Conservation (phyloP, 2,113 vertebrate genomes). For the Prochilodus magdalenae region DNA sequence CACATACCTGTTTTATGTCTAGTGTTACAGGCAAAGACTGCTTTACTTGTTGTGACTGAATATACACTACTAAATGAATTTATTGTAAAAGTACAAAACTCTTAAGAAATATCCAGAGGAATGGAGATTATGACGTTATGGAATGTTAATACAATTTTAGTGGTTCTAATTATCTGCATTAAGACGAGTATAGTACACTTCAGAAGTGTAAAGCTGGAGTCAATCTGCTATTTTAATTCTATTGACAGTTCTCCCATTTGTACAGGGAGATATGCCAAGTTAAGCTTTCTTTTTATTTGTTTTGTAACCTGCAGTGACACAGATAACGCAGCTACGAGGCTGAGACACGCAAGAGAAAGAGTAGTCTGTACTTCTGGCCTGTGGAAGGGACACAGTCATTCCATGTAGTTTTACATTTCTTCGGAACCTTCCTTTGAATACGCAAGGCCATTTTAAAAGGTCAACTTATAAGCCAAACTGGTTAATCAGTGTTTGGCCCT, state of each 20-base stretch:
- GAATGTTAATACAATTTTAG: slow-evolving; percentile 58
- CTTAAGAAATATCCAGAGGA: slow-evolving; percentile 51
- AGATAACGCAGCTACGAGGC: slow-evolving; percentile 41
- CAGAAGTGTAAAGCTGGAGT: slow-evolving; percentile 63
- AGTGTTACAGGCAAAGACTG: slow-evolving; percentile 61
- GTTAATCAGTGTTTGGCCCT: slow-evolving; percentile 31
- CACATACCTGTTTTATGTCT: slow-evolving; percentile 53
- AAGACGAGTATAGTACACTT: slow-evolving; percentile 64
- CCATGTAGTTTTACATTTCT: slow-evolving; percentile 32
- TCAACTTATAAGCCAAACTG: slow-evolving; percentile 6
- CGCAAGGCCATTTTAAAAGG: neutral
- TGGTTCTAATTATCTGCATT: slow-evolving; percentile 58
- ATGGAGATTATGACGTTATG: slow-evolving; percentile 56
- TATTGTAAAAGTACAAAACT: slow-evolving; percentile 43
- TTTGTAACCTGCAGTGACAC: slow-evolving; percentile 49
- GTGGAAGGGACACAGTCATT: slow-evolving; percentile 23
- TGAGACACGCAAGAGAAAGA: slow-evolving; percentile 23
- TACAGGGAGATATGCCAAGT: slow-evolving; percentile 62
- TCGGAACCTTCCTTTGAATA: neutral
- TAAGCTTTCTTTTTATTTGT: slow-evolving; percentile 58
- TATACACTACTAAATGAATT: slow-evolving; percentile 49
- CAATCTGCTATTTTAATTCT: slow-evolving; percentile 60
- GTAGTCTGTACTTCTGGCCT: slow-evolving; percentile 17
- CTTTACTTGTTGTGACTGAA: slow-evolving; percentile 53
- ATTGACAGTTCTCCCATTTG: slow-evolving; percentile 63